Evolutionary conservation across 2,113 vertebrate genomes (phyloP).

Genomic region (Crypturellus undulatus): DNA sequence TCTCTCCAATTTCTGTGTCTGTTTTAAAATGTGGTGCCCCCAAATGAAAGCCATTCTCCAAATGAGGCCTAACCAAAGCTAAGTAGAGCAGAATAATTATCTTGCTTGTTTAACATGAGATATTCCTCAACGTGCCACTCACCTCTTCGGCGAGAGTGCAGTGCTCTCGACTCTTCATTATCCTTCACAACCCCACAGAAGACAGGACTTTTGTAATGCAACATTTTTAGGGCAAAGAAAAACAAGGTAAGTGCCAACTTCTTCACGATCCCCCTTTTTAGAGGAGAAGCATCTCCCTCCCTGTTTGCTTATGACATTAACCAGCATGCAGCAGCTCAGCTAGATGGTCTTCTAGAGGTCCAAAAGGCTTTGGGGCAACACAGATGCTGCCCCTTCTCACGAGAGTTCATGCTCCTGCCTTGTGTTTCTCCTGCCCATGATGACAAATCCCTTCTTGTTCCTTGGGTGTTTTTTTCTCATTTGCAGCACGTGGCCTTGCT

Average conservation of each 20-base stretch:
- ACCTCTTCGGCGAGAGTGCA: not conserved
- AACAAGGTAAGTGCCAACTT: not conserved
- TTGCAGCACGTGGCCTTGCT: not conserved
- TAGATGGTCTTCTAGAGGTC: not conserved
- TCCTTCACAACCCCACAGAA: slow-evolving; percentile 29
- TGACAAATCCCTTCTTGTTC: not conserved
- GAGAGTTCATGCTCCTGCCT: fast-evolving
- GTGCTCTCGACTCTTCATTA: slow-evolving; percentile 45
- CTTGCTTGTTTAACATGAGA: slow-evolving; percentile 64
- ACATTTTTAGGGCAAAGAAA: not conserved
- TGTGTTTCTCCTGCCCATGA: fast-evolving
- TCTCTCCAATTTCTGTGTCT: slow-evolving; percentile 33
- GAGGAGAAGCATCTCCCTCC: not conserved
- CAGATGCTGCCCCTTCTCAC: not conserved
- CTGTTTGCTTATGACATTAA: not conserved
- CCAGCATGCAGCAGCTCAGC: fast-evolving
- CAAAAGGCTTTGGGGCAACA: not conserved
- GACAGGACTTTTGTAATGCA: not conserved
- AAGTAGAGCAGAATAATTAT: slow-evolving; percentile 70
- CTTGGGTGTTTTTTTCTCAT: not conserved
- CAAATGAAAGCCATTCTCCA: slow-evolving; percentile 20
- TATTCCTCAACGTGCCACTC: slow-evolving; percentile 4
- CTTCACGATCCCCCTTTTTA: not conserved
- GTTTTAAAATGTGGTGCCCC: slow-evolving; percentile 47
- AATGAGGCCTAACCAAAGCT: slow-evolving; percentile 42